Conservation (phyloP, 2,113 vertebrate genomes). For the Toxotes chatareus region DNA sequence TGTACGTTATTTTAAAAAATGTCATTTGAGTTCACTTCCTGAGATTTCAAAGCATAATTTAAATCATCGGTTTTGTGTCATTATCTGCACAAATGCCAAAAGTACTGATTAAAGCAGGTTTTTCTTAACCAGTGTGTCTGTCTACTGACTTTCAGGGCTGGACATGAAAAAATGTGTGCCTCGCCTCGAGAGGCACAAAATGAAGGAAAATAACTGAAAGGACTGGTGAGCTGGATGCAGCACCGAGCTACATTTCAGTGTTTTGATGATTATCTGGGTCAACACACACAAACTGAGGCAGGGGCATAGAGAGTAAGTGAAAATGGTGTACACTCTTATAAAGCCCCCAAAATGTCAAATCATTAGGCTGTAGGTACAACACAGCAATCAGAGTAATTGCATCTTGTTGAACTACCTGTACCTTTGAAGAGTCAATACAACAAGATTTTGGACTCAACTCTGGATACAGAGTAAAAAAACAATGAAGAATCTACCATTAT, state of each 20-base stretch:
- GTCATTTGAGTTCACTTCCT: not conserved
- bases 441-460: constrained; percentile 8
- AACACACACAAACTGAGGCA: not conserved
- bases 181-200: constrained; percentile 4
- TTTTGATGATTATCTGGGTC: constrained; percentile 58
- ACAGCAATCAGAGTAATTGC: constrained; percentile 22
- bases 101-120: not conserved
- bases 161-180: not conserved
- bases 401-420: constrained; percentile 10
- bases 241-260: constrained; percentile 1
- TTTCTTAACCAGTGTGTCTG: not conserved
- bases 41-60: constrained; percentile 14
- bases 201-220: constrained; percentile 17
- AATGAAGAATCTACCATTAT: not conserved
- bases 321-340: not conserved
- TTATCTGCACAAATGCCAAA: constrained; percentile 1
- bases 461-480: not conserved
- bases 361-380: not conserved
- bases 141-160: not conserved
- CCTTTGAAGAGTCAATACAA: constrained; percentile 5
- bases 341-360: not conserved
- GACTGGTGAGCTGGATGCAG: not conserved
- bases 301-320: not conserved
- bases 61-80: constrained; percentile 2
- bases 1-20: not conserved